phyloP scores from a whole-genome alignment of 2,113 vertebrate genomes.

The Apeltes quadracus region DNA sequence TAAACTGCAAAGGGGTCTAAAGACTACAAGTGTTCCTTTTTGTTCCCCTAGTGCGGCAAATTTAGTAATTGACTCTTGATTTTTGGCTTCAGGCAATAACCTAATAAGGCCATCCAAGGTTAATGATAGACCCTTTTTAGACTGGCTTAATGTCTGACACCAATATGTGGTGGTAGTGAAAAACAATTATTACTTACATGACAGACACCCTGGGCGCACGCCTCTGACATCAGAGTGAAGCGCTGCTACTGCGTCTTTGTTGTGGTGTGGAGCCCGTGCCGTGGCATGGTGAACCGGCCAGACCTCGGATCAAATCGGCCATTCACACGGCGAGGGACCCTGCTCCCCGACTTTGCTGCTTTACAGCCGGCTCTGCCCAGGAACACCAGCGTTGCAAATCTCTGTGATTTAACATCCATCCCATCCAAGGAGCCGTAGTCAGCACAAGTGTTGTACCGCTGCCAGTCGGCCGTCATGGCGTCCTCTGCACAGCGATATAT shows the following conservation, averaged over 20 bases:
- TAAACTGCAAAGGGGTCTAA: constrained; percentile 59
- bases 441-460: constrained; percentile 78
- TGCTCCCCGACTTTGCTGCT: constrained; percentile 42
- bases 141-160: constrained; percentile 78
- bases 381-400: constrained; percentile 73
- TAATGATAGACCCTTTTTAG: constrained; percentile 86
- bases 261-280: background rate
- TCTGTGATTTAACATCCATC: constrained; percentile 76
- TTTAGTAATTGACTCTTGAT: constrained; percentile 82
- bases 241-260: constrained; percentile 20
- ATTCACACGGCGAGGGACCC: constrained; percentile 22
- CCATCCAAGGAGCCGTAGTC: constrained; percentile 67
- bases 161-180: constrained; percentile 66
- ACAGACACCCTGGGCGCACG: constrained; percentile 60
- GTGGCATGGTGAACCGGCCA: background rate
- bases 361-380: constrained; percentile 63
- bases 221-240: constrained; percentile 62
- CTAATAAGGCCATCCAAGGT: constrained; percentile 84
- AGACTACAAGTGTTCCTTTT: constrained; percentile 68
- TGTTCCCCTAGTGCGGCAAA: constrained; percentile 71
- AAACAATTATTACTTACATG: constrained; percentile 75
- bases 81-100: constrained; percentile 81
- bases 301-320: constrained; percentile 26
- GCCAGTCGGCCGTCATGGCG: constrained; percentile 72
- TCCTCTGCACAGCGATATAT: constrained; percentile 74